These are phyloP conservation scores for Microctonus aethiopoides DNA, from an alignment of 2,888 invertebrate genomes.

Conservation along the genomic window DNA sequence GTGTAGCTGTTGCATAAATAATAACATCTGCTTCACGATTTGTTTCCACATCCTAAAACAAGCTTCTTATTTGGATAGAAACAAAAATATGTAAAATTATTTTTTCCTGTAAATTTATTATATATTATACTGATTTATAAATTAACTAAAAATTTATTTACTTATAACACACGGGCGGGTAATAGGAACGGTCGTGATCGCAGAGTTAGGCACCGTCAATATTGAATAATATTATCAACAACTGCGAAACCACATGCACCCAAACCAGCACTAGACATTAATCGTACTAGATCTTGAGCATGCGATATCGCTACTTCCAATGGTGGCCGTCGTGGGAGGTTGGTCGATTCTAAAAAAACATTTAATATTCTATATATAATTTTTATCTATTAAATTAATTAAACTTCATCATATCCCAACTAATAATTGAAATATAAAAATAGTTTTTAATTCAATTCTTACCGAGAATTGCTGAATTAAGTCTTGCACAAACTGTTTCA, in stretches of 20 bases:
- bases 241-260: slow-evolving; percentile 96
- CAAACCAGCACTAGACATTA: slow-evolving; percentile 90
- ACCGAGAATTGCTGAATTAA: slow-evolving; percentile 98
- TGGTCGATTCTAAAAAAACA: slow-evolving; percentile 82
- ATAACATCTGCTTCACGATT: slow-evolving; percentile 61
- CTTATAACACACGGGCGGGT: slow-evolving; percentile 64
- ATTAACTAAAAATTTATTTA: slow-evolving; percentile 28
- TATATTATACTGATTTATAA: too few relatives aligned
- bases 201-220: slow-evolving; percentile 70
- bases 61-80: slow-evolving; percentile 38
- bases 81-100: not conserved
- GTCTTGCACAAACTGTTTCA: slow-evolving; percentile 93
- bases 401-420: not conserved
- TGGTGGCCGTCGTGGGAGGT: slow-evolving; percentile 90
- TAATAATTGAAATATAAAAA: slow-evolving; percentile 3
- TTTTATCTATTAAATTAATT: not conserved
- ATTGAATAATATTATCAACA: slow-evolving; percentile 83
- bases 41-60: slow-evolving; percentile 60
- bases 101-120: not conserved
- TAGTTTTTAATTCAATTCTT: slow-evolving; percentile 54
- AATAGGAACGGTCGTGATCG: slow-evolving; percentile 63
- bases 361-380: not conserved
- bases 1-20: slow-evolving; percentile 57
- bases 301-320: slow-evolving; percentile 93
- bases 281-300: slow-evolving; percentile 86